A percentile compares a stretch with the other conserved stretches of the same genome.
Conservation (phyloP, 2,797 vertebrate species). For the Myiothlypis chrysogaster region DNA sequence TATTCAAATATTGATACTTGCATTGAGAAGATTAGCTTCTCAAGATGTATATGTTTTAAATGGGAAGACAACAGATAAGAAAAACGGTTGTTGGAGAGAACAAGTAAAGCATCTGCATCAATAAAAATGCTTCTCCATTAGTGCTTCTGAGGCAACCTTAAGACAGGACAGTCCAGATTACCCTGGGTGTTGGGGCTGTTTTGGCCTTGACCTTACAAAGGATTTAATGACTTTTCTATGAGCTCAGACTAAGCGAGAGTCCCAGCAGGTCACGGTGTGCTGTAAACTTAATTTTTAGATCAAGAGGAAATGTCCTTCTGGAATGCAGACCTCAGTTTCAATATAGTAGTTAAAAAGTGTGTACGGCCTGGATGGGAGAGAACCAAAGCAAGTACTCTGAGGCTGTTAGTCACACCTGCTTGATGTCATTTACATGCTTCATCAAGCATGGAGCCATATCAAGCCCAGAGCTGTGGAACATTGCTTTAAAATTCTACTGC, state of each 20-base stretch:
- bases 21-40: neutral
- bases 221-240: neutral
- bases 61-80: neutral
- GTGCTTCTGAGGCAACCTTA: neutral
- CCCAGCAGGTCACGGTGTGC: neutral
- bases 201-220: neutral
- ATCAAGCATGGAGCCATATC: neutral
- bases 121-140: neutral
- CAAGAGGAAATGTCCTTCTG: neutral
- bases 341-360: neutral
- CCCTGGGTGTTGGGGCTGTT: rapidly evolving
- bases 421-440: neutral
- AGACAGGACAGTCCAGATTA: neutral
- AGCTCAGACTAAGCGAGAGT: neutral
- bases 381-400: neutral
- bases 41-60: neutral
- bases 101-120: neutral
- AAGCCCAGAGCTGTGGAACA: neutral
- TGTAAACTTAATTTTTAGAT: neutral
- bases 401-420: conserved; percentile 27
- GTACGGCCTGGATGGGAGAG: neutral
- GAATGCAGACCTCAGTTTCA: neutral
- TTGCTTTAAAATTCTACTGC: neutral
- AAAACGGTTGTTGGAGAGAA: neutral
- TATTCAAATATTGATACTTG: neutral